Evolutionary conservation across 2,888 invertebrate genomes (phyloP).

Genomic region (Petrophora chlorosata): DNA sequence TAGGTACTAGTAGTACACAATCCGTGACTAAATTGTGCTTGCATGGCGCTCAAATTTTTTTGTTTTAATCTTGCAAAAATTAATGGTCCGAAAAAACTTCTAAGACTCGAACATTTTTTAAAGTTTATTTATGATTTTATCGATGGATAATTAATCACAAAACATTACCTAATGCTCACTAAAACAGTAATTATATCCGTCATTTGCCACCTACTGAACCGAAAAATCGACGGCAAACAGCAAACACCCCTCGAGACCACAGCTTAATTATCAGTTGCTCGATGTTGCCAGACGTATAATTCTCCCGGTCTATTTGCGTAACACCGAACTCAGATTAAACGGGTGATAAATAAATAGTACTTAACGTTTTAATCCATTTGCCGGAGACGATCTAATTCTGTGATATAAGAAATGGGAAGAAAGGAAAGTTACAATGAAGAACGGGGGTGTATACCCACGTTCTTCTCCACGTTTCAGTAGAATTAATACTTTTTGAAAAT

Average conservation of each 20-base stretch:
- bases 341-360: constrained; percentile 78
- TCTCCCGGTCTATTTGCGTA: constrained; percentile 71
- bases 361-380: constrained; percentile 77
- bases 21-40: too few relatives aligned
- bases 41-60: too few relatives aligned
- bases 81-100: too few relatives aligned
- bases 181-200: constrained; percentile 15
- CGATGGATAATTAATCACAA: background rate
- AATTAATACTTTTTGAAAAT: constrained; percentile 46
- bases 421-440: constrained; percentile 50
- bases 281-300: constrained; percentile 70
- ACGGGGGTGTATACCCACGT: too few relatives aligned
- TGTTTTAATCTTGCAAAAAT: too few relatives aligned
- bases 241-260: constrained; percentile 13
- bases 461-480: background rate
- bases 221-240: constrained; percentile 23
- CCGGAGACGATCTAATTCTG: constrained; percentile 65
- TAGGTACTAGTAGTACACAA: too few relatives aligned
- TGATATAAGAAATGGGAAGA: constrained; percentile 63
- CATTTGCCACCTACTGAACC: constrained; percentile 32
- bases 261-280: constrained; percentile 21
- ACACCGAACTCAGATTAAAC: constrained; percentile 70
- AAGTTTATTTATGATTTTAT: too few relatives aligned
- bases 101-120: too few relatives aligned
- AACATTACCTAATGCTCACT: background rate